These are phyloP conservation scores for Octodonta nipae DNA, from an alignment of 2,888 invertebrate species.

Conservation along the genomic window DNA sequence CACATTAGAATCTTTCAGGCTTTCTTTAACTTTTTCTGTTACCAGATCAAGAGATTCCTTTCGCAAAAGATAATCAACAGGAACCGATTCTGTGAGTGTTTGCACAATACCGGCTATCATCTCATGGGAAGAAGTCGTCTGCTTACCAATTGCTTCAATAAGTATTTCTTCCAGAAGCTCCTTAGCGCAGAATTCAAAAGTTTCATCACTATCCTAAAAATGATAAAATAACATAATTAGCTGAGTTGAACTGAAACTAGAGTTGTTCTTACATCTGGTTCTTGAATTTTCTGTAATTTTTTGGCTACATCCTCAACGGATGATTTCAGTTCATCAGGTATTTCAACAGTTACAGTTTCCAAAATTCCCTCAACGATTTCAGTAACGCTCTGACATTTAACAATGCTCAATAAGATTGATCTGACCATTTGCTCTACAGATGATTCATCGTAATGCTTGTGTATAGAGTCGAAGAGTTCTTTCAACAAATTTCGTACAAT, in stretches of 20 bases:
- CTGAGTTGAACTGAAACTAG: no score
- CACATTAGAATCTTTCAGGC: conserved; percentile 12
- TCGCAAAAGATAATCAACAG: conserved; percentile 16
- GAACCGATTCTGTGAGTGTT: conserved; percentile 21
- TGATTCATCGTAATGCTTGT: conserved; percentile 13
- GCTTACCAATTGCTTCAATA: conserved; percentile 16
- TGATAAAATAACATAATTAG: no score
- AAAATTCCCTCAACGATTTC: conserved; percentile 25
- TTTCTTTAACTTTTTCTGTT: conserved; percentile 13
- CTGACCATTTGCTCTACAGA: conserved; percentile 20
- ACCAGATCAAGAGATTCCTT: conserved; percentile 14
- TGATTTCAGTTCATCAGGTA: conserved; percentile 20
- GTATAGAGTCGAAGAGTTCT: conserved; percentile 21
- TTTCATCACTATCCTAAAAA: conserved; percentile 20
- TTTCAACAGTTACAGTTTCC: conserved; percentile 21
- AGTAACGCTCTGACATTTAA: conserved; percentile 21
- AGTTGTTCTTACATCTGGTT: conserved; percentile 17
- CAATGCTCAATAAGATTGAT: conserved; percentile 19
- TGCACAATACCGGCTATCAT: conserved; percentile 21
- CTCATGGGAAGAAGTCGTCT: conserved; percentile 17
- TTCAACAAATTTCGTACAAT: conserved; percentile 20
- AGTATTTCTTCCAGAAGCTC: conserved; percentile 24
- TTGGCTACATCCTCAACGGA: conserved; percentile 26
- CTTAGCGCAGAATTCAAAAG: conserved; percentile 13
- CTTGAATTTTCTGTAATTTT: conserved; percentile 22